Base-by-base conservation (phyloP, 2,113 vertebrate species). In the Struthidea cinerea region DNA sequence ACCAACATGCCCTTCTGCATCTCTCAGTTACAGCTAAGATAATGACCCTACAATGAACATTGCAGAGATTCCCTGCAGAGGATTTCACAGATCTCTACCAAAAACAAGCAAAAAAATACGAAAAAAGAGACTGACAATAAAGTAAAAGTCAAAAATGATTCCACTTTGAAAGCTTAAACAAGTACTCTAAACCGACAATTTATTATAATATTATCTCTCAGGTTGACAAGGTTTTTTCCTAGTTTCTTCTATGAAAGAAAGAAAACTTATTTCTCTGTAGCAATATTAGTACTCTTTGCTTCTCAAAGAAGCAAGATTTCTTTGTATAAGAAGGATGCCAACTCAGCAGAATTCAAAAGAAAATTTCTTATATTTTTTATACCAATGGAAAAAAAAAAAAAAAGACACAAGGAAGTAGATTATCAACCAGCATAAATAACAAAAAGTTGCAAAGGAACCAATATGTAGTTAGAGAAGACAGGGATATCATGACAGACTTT, bases 1-100 rank as follows among this genome's bases (percentile, higher is more conserved):
- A 75, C 11, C 9, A 16, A 16, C 1, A 32, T 1, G 1, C 1
- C 1, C n/a, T 39, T 12, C 32, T 50, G 3, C 24, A 44, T 44
- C 13, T 74, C 13, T 80, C 30, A 33, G 13, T 67, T n/a, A 41
- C 37, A 49, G 33, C 13, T 67, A 30, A 71, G 12, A 27, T 4
- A 74, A 16, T 5, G 2, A 70, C 12, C 3, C 10, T 77, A 17
- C 11, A 70, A 15, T 13, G 3, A 41, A 41, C 11, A 74, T 16
- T 6, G 0, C 6, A 52, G 27, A 69, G 24, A 60, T 37, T 33
- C n/a, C 77, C 15, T 23, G 35, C n/a, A 60, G 14, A 52, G 4
- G 22, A 57, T 33, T 87, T 77, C 81, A 32, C 2, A 3, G 35
- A 77, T 7, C 1, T 59, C 20, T 47, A 35, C 18, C 11, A 56